Conservation (phyloP, 2,113 vertebrate species). For the Gobiocypris rarus region DNA sequence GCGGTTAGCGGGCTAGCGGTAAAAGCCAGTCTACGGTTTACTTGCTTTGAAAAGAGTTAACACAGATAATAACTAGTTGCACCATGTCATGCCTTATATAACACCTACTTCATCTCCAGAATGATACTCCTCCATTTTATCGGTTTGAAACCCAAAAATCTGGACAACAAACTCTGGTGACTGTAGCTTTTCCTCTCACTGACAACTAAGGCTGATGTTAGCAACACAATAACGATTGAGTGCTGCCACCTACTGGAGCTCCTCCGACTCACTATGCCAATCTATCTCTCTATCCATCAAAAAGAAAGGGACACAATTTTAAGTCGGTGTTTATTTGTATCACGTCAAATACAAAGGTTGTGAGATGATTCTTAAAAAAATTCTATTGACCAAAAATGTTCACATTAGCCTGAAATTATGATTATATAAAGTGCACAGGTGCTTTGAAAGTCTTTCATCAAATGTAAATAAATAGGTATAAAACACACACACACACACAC, state of each 20-base stretch:
- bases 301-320: neutral
- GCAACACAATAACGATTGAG: neutral
- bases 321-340: slow-evolving; percentile 22
- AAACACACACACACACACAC: slow-evolving; percentile 13
- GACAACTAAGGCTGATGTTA: neutral
- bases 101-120: slow-evolving; percentile 69
- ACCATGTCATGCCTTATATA: neutral
- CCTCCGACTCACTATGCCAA: neutral
- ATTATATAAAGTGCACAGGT: slow-evolving; percentile 57
- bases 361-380: neutral
- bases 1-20: slow-evolving; percentile 32
- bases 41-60: neutral
- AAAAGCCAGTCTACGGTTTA: neutral
- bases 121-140: slow-evolving; percentile 73
- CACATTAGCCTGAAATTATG: neutral
- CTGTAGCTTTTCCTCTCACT: neutral
- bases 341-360: slow-evolving; percentile 25
- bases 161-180: neutral
- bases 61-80: neutral
- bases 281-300: too few relatives aligned
- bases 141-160: neutral
- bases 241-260: slow-evolving; percentile 30
- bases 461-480: slow-evolving; percentile 45
- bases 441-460: slow-evolving; percentile 10
- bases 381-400: neutral